These are phyloP conservation scores for Disparrhopalites patrizii DNA, from an alignment of 2,888 invertebrate species.

Conservation along the genomic window DNA sequence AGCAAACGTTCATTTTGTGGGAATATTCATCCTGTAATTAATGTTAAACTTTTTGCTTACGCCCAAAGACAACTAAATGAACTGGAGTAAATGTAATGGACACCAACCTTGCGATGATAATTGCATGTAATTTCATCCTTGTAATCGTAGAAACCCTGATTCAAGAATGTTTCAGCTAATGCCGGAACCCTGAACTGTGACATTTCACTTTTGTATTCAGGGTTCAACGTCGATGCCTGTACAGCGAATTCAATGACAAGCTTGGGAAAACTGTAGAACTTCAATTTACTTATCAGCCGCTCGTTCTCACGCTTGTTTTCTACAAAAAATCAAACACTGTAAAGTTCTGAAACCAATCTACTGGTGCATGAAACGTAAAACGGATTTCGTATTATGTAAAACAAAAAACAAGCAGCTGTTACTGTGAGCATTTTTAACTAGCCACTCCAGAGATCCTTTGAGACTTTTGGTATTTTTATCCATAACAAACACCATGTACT, in stretches of 20 bases:
- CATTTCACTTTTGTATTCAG: slow-evolving; percentile 30
- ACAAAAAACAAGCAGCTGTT: neutral
- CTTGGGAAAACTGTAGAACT: slow-evolving; percentile 34
- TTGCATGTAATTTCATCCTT: slow-evolving; percentile 40
- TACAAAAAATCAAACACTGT: neutral
- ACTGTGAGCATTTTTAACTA: slow-evolving; percentile 38
- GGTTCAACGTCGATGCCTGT: slow-evolving; percentile 33
- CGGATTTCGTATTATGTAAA: neutral
- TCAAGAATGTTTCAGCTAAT: slow-evolving; percentile 32
- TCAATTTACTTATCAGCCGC: slow-evolving; percentile 31
- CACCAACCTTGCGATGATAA: slow-evolving; percentile 36
- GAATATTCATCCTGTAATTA: slow-evolving; percentile 33
- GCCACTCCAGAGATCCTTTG: slow-evolving; percentile 36
- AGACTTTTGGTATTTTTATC: slow-evolving; percentile 29
- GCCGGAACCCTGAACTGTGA: slow-evolving; percentile 29
- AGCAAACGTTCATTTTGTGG: slow-evolving; percentile 42
- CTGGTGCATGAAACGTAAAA: neutral
- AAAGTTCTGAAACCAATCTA: neutral
- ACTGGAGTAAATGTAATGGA: neutral
- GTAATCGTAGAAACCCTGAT: slow-evolving; percentile 37
- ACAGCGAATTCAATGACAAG: slow-evolving; percentile 35
- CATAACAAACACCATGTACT: slow-evolving; percentile 35
- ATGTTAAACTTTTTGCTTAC: neutral
- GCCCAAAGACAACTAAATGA: neutral
- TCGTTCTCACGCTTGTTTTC: neutral